These are phyloP conservation scores for Napeogenes sylphis DNA, from an alignment of 2,888 invertebrate species.

Conservation along the genomic window DNA sequence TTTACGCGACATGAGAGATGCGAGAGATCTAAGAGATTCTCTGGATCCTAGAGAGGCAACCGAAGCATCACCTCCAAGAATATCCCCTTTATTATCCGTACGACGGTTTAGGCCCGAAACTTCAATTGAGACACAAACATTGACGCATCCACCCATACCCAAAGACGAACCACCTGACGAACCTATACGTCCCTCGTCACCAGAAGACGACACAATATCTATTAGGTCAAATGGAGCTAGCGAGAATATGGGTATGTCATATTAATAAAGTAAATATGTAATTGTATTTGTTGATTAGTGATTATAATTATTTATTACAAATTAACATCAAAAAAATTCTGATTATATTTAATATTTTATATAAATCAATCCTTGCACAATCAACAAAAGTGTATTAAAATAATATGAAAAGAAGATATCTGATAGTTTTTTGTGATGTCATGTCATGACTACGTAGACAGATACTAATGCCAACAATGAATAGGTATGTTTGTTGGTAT, in stretches of 20 bases:
- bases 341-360: too few relatives aligned
- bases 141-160: constrained; percentile 71
- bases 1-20: constrained; percentile 47
- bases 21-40: constrained; percentile 54
- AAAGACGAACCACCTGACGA: constrained; percentile 77
- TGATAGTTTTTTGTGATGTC: too few relatives aligned
- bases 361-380: too few relatives aligned
- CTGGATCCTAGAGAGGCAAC: constrained; percentile 61
- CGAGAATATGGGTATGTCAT: constrained; percentile 72
- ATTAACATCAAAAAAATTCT: too few relatives aligned
- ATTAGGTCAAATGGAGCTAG: constrained; percentile 73
- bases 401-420: too few relatives aligned
- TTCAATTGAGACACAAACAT: constrained; percentile 55
- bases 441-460: too few relatives aligned
- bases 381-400: too few relatives aligned
- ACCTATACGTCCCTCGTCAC: constrained; percentile 73
- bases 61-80: constrained; percentile 70
- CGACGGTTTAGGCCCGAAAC: constrained; percentile 67
- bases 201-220: constrained; percentile 79
- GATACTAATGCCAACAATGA: too few relatives aligned
- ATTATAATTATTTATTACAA: too few relatives aligned
- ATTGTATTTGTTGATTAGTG: too few relatives aligned
- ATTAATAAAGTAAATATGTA: background rate
- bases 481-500: too few relatives aligned
- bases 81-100: constrained; percentile 70